Evolutionary conservation across 2,888 invertebrate species (phyloP).

Genomic region (Platynereis dumerilii): DNA sequence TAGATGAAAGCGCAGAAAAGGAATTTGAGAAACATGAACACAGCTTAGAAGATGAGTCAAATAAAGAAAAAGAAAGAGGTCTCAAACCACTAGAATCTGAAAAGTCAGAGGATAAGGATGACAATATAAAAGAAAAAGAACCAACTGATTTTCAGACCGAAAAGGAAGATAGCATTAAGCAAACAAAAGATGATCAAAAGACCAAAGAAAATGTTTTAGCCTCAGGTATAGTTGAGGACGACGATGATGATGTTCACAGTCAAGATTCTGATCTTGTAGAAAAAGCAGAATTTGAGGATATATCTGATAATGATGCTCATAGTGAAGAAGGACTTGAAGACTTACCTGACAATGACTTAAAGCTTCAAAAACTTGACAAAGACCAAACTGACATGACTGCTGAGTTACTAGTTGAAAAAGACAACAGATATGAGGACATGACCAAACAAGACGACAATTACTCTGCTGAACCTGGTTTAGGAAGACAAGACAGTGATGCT

Average conservation of each 20-base stretch:
- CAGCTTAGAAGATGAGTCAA: too few relatives aligned
- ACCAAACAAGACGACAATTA: too few relatives aligned
- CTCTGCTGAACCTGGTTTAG: too few relatives aligned
- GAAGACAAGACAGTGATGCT: too few relatives aligned
- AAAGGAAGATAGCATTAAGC: background rate
- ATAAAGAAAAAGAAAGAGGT: background rate
- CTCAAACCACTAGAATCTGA: background rate
- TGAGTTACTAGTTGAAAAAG: background rate
- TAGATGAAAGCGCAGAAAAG: slow-evolving; percentile 6
- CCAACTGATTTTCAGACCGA: background rate
- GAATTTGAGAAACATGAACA: too few relatives aligned
- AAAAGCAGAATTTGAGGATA: slow-evolving; percentile 35
- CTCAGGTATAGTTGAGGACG: background rate
- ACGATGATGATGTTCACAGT: slow-evolving; percentile 17
- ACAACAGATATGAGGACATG: too few relatives aligned
- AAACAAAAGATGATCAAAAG: background rate
- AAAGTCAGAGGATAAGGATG: background rate
- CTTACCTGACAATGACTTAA: slow-evolving; percentile 26
- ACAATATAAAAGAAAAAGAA: background rate
- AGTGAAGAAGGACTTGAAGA: slow-evolving; percentile 34
- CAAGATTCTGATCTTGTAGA: slow-evolving; percentile 32
- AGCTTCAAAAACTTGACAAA: slow-evolving; percentile 7
- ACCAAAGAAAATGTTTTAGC: background rate
- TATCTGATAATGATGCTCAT: slow-evolving; percentile 28
- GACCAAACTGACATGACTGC: slow-evolving; percentile 6